Percentiles rank a stretch among this genome's conserved stretches.
These are phyloP conservation scores for Oncorhynchus kisutch DNA, from an alignment of 2,113 vertebrate genomes.

Conservation along the genomic window DNA sequence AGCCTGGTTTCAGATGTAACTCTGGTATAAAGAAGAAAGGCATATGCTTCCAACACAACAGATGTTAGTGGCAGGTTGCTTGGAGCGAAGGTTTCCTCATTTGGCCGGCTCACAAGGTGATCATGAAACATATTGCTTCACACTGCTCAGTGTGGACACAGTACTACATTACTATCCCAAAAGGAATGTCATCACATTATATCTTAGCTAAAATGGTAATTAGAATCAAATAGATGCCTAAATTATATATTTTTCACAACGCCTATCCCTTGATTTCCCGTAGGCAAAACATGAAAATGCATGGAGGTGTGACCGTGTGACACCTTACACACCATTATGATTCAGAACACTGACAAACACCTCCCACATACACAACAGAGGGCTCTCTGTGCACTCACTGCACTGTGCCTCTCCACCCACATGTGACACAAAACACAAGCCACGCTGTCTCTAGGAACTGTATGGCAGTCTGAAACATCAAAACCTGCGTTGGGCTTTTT, in stretches of 20 bases:
- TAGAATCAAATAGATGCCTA: too few species aligned
- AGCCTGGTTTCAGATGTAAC: slow-evolving; percentile 16
- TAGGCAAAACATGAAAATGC: not conserved
- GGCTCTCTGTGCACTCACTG: too few species aligned
- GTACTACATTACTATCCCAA: not conserved
- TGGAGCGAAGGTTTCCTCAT: slow-evolving; percentile 57
- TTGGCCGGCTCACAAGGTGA: slow-evolving; percentile 63
- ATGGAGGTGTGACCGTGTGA: not conserved
- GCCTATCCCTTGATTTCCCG: not conserved
- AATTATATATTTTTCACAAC: not conserved
- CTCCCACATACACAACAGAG: not conserved
- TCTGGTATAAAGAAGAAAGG: slow-evolving; percentile 19
- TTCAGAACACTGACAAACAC: not conserved
- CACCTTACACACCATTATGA: not conserved
- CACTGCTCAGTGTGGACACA: slow-evolving; percentile 40
- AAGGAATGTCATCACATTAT: too few species aligned
- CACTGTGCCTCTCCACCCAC: not conserved
- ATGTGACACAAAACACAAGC: not conserved
- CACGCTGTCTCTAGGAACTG: not conserved
- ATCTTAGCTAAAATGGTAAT: too few species aligned
- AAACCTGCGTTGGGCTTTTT: not conserved
- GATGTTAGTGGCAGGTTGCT: slow-evolving; percentile 70
- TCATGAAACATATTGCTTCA: slow-evolving; percentile 62
- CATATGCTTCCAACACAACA: slow-evolving; percentile 57
- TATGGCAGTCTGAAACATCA: not conserved